Evolutionary conservation across 2,888 invertebrate genomes (phyloP), one percentile per base, ranked within the genome.

Genomic region (Acanthosoma haemorrhoidale): DNA sequence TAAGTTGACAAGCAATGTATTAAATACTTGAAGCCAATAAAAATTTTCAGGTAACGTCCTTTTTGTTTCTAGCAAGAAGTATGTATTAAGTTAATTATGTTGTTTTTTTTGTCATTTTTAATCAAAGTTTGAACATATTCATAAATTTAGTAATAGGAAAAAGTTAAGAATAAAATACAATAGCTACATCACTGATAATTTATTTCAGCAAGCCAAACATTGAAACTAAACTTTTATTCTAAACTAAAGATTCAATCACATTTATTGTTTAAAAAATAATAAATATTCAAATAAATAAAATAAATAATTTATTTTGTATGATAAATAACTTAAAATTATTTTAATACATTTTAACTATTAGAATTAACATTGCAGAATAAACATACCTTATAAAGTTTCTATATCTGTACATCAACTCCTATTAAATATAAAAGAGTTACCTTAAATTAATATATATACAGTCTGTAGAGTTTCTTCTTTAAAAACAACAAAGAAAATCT

Each of bases 341-440:
- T 51, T 51, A 51, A 51, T 51, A 51, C 21, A 51, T 51, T 5
- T 4, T 29, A 29, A 51, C 29, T 25, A 51, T 4, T 25, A n/a
- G 13, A 25, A 51, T 51, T 29, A 25, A 51, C 51, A 51, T 51
- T 51, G 13, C 5, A 25, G 51, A 51, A 51, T 51, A 51, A 51
- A 51, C 29, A 51, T 25, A n/a, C 29, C 21, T 51, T 51, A 13
- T 21, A 43, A 43, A 51, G 21, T 25, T 25, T 25, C 29, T 25
- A 25, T 25, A n/a, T n/a, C 51, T 51, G 51, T 51, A 51, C 51
- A 51, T n/a, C 51, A 51, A 51, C 51, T 51, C 51, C 51, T 51
- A 13, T 25, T 13, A 25, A n/a, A 51, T 25, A 51, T 51, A n/a
- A 51, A 51, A 25, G 29, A 51, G 51, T 51, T 51, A 25, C n/a